A percentile compares a stretch with the other conserved stretches of the same genome.
These are phyloP conservation scores for Drosophila teissieri DNA, from an alignment of 1,140 invertebrate species.

Conservation along the genomic window DNA sequence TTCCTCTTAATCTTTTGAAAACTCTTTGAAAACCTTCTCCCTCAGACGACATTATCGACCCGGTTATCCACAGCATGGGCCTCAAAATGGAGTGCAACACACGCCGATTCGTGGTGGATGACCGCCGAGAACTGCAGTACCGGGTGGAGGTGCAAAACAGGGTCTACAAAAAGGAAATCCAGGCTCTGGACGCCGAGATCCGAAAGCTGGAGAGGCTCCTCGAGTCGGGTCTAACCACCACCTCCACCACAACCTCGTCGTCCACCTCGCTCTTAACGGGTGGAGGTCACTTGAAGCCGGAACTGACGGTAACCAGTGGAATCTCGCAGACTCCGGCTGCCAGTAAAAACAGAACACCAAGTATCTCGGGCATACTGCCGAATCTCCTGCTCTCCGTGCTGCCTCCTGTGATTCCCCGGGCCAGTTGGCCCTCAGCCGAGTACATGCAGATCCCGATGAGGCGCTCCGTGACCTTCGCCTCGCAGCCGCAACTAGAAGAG, in stretches of 20 bases:
- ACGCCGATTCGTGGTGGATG: slow-evolving; percentile 89
- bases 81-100: slow-evolving; percentile 95
- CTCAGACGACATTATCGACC: slow-evolving; percentile 89
- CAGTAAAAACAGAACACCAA: slow-evolving; percentile 86
- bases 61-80: slow-evolving; percentile 94
- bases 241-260: slow-evolving; percentile 86
- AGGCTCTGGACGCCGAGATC: slow-evolving; percentile 92
- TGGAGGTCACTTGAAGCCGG: slow-evolving; percentile 84
- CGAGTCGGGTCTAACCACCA: slow-evolving; percentile 85
- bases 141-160: slow-evolving; percentile 95
- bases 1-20: background rate
- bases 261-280: slow-evolving; percentile 86
- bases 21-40: background rate
- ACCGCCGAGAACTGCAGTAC: slow-evolving; percentile 91
- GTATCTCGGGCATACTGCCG: slow-evolving; percentile 89
- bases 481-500: slow-evolving; percentile 88
- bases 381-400: slow-evolving; percentile 89
- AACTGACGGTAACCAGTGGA: slow-evolving; percentile 74
- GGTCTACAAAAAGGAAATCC: slow-evolving; percentile 93
- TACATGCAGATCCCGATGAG: slow-evolving; percentile 85
- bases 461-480: slow-evolving; percentile 87
- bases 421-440: slow-evolving; percentile 90
- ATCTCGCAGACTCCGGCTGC: slow-evolving; percentile 30
- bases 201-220: slow-evolving; percentile 90
- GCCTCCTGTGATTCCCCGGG: slow-evolving; percentile 90